Percentiles rank a stretch among this genome's conserved stretches.
phyloP scores from a whole-genome alignment of 2,888 invertebrate species.

The Cerastis rubricosa region DNA sequence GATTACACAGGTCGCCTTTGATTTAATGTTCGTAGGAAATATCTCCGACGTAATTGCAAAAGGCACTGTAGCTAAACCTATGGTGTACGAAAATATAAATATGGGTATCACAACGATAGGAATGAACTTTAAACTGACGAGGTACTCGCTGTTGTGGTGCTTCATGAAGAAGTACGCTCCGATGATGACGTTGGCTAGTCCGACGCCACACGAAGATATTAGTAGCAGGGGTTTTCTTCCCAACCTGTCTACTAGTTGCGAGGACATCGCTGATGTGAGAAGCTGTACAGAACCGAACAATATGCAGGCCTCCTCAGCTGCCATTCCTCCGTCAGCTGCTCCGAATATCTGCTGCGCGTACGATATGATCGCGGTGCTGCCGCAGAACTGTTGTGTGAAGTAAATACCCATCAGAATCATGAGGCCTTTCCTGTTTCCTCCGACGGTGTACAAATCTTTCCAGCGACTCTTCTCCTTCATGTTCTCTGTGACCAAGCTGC shows the following conservation, averaged over 20 bases:
- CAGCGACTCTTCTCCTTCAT: slow-evolving; percentile 88
- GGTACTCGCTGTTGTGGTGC: slow-evolving; percentile 83
- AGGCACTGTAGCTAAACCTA: slow-evolving; percentile 92
- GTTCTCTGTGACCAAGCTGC: slow-evolving; percentile 87
- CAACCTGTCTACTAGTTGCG: slow-evolving; percentile 91
- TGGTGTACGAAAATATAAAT: slow-evolving; percentile 91
- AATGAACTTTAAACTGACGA: slow-evolving; percentile 88
- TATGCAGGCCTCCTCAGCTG: slow-evolving; percentile 88
- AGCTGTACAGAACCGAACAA: slow-evolving; percentile 89
- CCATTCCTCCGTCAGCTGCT: slow-evolving; percentile 86
- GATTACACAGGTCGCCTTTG: slow-evolving; percentile 92
- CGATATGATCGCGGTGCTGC: slow-evolving; percentile 91
- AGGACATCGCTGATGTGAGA: slow-evolving; percentile 90
- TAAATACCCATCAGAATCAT: slow-evolving; percentile 91
- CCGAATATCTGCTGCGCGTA: slow-evolving; percentile 92
- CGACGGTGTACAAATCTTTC: slow-evolving; percentile 85
- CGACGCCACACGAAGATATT: slow-evolving; percentile 90
- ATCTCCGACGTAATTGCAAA: slow-evolving; percentile 92
- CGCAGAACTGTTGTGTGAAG: slow-evolving; percentile 91
- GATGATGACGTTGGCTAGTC: slow-evolving; percentile 88
- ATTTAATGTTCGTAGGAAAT: slow-evolving; percentile 92
- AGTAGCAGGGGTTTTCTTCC: slow-evolving; percentile 92
- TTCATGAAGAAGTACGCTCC: slow-evolving; percentile 91
- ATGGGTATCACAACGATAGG: slow-evolving; percentile 91
- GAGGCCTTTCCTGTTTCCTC: slow-evolving; percentile 90